phyloP scores from a whole-genome alignment of 2,888 invertebrate genomes.

The Stenodema calcarata region DNA sequence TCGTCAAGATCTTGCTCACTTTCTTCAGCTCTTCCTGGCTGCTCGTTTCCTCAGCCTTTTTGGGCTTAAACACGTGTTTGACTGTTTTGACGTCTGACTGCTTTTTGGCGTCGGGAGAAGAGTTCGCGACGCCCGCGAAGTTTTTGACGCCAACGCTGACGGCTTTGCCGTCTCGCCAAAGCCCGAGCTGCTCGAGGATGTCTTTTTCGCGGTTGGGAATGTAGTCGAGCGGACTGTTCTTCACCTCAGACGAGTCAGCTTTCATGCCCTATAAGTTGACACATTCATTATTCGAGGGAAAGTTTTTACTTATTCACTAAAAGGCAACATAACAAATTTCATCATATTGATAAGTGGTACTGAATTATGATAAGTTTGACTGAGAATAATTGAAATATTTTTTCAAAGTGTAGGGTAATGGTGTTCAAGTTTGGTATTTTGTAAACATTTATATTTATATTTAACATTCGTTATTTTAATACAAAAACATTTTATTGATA shows the following conservation, averaged over 20 bases:
- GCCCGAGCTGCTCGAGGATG: slow-evolving; percentile 62
- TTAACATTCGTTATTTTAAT: too few relatives aligned
- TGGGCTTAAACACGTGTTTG: slow-evolving; percentile 52
- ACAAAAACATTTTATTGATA: too few relatives aligned
- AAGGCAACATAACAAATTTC: too few relatives aligned
- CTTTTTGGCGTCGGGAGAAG: not conserved
- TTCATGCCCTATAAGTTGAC: slow-evolving; percentile 14
- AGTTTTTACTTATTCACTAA: too few relatives aligned
- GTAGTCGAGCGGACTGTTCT: slow-evolving; percentile 58
- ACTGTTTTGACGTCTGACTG: not conserved
- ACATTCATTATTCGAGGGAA: not conserved
- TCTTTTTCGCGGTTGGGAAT: slow-evolving; percentile 59
- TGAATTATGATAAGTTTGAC: too few relatives aligned
- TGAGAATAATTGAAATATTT: too few relatives aligned
- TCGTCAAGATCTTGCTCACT: slow-evolving; percentile 62
- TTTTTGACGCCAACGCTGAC: slow-evolving; percentile 12
- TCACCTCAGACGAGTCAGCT: not conserved
- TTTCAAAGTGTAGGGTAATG: too few relatives aligned
- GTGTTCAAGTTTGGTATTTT: too few relatives aligned
- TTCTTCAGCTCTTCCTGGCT: slow-evolving; percentile 63
- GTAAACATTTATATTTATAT: too few relatives aligned
- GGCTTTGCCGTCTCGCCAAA: slow-evolving; percentile 57
- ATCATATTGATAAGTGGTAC: too few relatives aligned
- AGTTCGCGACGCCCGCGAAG: not conserved
- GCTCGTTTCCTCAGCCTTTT: slow-evolving; percentile 53